Evolutionary conservation across 1,140 invertebrate genomes (phyloP), one percentile per base, ranked within the genome.

Genomic region (Epicauta chinensis): DNA sequence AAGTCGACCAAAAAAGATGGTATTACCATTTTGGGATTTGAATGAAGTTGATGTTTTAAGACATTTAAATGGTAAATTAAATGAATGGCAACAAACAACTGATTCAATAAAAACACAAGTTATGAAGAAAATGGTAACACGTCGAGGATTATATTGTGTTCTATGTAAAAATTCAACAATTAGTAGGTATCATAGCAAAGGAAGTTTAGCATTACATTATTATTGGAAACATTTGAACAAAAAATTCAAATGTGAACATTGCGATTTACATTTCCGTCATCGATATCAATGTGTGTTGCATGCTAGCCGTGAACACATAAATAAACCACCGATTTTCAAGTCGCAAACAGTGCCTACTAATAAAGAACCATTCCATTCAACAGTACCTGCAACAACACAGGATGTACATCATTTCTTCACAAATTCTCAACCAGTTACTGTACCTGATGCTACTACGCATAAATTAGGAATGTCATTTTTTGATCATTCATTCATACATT

Each of bases 271-370:
- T 13, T 75, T 71, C 57, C 59, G 58, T 15, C 71, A 74, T 56
- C 56, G 69, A 40, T 75, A 75, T 51, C 72, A 75, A 53, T 64
- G 71, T 12, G 63, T 73, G 35, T 58, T 75, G 36, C 74, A 75
- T 55, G 55, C 66, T 16, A 68, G 67, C 55, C 59, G 66, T 36
- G 62, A 62, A 16, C 71, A 72, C 58, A 60, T 69, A n/a, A 59
- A 59, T 29, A 56, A 61, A 47, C 52, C 30, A 51, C 23, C 38
- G 32, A 57, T 55, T 17, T 45, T 44, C n/a, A 49, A 55, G 49
- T 53, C 53, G 37, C 60, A 59, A 56, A 50, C 59, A 50, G 59
- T 60, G 61, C 59, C 57, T 58, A n/a, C n/a, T n/a, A 55, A 34
- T 45, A 64, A 64, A 56, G 64, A 66, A 59, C 49, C 63, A 56